phyloP scores from a whole-genome alignment of 2,113 vertebrate species.

The Hyperopisus bebe region DNA sequence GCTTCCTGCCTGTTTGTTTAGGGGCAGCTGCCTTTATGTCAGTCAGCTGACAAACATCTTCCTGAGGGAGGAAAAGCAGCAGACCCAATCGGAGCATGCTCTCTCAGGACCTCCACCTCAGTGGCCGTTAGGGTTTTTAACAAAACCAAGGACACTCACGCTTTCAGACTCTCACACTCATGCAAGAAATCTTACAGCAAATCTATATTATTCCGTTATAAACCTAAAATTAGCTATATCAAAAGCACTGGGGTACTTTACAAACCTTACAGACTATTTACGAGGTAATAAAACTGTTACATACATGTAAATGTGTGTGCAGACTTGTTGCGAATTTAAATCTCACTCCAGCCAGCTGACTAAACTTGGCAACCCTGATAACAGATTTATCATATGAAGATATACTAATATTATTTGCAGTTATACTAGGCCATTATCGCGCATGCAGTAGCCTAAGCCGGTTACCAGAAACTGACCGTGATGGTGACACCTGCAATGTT shows the following conservation, averaged over 20 bases:
- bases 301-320: background rate
- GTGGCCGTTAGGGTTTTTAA: background rate
- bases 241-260: background rate
- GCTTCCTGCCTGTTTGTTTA: constrained; percentile 67
- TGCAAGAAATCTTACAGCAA: background rate
- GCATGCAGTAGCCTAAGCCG: background rate
- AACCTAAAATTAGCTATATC: background rate
- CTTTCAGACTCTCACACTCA: background rate
- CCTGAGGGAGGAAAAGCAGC: background rate
- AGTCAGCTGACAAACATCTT: background rate
- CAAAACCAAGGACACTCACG: background rate
- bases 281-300: background rate
- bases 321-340: background rate
- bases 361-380: background rate
- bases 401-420: background rate
- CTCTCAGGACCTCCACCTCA: background rate
- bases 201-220: background rate
- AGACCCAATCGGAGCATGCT: background rate
- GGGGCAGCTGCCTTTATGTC: constrained; percentile 50
- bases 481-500: background rate
- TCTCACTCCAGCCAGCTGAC: background rate
- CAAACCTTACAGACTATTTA: background rate
- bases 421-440: background rate
- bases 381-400: background rate
- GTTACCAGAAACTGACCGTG: background rate